Base-by-base conservation (phyloP, 2,797 vertebrate species). In the Chromis chromis region DNA sequence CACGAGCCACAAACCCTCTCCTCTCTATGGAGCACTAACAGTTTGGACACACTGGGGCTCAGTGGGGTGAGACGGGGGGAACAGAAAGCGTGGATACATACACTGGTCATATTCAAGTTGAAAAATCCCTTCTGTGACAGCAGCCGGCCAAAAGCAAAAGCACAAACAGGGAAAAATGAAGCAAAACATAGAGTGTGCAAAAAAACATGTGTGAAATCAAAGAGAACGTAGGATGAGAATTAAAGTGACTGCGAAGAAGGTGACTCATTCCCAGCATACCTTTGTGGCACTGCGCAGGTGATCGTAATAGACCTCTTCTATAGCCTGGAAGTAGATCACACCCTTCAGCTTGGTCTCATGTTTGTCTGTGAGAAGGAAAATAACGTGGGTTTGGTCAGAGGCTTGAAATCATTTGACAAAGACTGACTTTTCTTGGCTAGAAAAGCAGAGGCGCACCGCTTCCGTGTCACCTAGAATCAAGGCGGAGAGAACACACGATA, bases 311-410 rank as follows among this genome's bases (percentile, higher is more conserved):
- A 99, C 97, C 72, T 99, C 98, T 65, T 99, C 96, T 0, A 99
- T 99, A 10, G 97, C 98, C 93, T 99, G 97, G 92, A 99, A 98
- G 89, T 99, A 98, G 92, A 99, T 97, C 76, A 99, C 96, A 0
- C 98, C 98, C 89, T 99, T 99, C 92, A 99, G 93, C 91, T 97
- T 98, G 1, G 95, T 96, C 95, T 98, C 97, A 0, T 98, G 97
- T 83, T 98, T 98, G 85, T 98, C 97, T 95, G 93, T 3, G 46
- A 64, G 58, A 36, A 36, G 36, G n/a, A 22, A 65, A 63, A 56
- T 0, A 55, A 63, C 0, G 5, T 7, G 27, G 17, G 53, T 63
- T 65, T 8, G 62, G 68, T 86, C 69, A 79, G 36, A 70, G 40
- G 61, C 19, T n/a, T 44, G 0, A 50, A 59, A 50, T 4, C 21